Evolutionary conservation across 2,797 vertebrate genomes (phyloP), one percentile per base, ranked within the genome.

Genomic region (Vireo griseus): DNA sequence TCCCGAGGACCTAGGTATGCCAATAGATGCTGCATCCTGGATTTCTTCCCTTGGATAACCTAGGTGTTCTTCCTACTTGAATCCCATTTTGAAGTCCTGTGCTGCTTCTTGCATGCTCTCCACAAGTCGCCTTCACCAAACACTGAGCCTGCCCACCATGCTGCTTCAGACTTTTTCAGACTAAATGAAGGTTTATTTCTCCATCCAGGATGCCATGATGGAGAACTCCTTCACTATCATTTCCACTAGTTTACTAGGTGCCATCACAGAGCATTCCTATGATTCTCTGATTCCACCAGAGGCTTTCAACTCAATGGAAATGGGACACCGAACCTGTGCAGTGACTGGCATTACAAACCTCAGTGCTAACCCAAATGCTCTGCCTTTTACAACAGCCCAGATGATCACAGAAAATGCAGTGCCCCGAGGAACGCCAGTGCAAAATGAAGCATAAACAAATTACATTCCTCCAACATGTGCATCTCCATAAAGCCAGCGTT

Each of bases 71-170:
- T 84, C 50, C 45, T 62, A 21, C 22, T 42, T 31, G 6, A 90
- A 69, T 57, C 28, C 19, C 16, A 54, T 33, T 90, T 54, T 47
- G 19, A 90, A 79, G n/a, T 16, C 28, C 18, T 71, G 50, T n/a
- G 28, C 26, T 90, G 50, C n/a, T 76, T 84, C 55, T 57, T 81
- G 28, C 7, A 1, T 12, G 18, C 31, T 77, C 19, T 83, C n/a
- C 8, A 29, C 37, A 72, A 42, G 35, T 29, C 18, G 14, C 40
- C 35, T 57, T 67, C 8, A 18, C 10, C 48, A 42, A 76, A 68
- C 7, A 11, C 40, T 0, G 1, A 59, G 28, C 57, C 28, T 1
- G 0, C 54, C 18, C 1, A 3, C 35, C 74, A 50, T 0, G 0
- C 12, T 55, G 29, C 31, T 85, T 75, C 29, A 63, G 16, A 58